phyloP scores from a whole-genome alignment of 2,113 vertebrate genomes.

The Daphoenositta chrysoptera region DNA sequence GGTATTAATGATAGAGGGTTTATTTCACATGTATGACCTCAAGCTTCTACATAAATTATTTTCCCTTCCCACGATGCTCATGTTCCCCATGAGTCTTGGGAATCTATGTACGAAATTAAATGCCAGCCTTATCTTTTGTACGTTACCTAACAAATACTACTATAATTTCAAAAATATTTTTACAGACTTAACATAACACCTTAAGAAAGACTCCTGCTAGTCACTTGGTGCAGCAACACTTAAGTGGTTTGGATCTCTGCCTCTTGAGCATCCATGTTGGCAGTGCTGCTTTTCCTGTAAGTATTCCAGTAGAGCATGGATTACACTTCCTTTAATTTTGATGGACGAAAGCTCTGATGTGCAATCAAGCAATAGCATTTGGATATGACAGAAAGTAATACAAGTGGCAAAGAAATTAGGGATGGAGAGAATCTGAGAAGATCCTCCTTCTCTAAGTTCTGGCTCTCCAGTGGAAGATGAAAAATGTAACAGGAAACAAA shows the following conservation, averaged over 20 bases:
- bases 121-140: not conserved
- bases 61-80: not conserved
- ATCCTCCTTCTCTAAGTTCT: not conserved
- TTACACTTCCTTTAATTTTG: not conserved
- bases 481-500: not conserved
- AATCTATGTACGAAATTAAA: not conserved
- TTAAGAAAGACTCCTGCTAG: not conserved
- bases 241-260: not conserved
- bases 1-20: not conserved
- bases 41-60: not conserved
- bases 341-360: not conserved
- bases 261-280: not conserved
- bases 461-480: not conserved
- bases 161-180: not conserved
- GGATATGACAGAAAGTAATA: not conserved
- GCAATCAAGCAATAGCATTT: not conserved
- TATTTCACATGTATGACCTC: conserved; percentile 15
- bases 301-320: not conserved
- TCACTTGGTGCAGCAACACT: not conserved
- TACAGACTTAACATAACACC: not conserved
- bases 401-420: not conserved
- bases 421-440: not conserved
- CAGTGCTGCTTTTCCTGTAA: not conserved
- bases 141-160: not conserved
- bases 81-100: not conserved